Base-by-base conservation (phyloP, 1,140 invertebrate genomes). In the Papilio aristodemus region DNA sequence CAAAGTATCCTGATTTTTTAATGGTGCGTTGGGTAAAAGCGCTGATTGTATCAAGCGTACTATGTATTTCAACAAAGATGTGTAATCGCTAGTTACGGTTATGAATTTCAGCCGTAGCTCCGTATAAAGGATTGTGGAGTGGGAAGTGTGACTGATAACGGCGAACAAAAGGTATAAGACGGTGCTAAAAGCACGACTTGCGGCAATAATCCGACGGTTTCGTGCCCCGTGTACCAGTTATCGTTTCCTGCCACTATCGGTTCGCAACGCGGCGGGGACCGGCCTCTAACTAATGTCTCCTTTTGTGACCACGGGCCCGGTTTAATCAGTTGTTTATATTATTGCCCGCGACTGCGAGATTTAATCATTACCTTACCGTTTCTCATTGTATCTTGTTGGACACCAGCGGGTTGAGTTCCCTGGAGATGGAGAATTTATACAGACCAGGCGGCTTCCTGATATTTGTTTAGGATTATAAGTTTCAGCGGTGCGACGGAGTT, bases 271-370 rank as follows among this genome's bases (percentile, higher is more conserved):
- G 80, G 71, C 67, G 70, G 72, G 70, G 74, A 76, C 81, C 73
- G 75, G 77, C 68, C 77, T 78, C 80, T 87, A 86, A 84, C 84
- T 87, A 88, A 84, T 90, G 86, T 86, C 87, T 90, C 85, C 85
- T 87, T 86, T 90, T 88, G 86, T 88, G 79, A 83, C 79, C 80
- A 79, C 71, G 63, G 71, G 75, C 74, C 79, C 76, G 79, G 80
- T 84, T 85, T 90, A 85, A 88, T 88, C 84, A 85, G 84, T 88
- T 87, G 83, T 85, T 87, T 87, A 86, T 87, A 87, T 86, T 88
- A 90, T 86, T 87, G 83, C 78, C 75, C 73, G 78, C 71, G 80
- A 84, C 71, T 78, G 78, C 63, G 76, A 78, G 86, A 89, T 88
- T 83, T 87, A 86, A 87, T 86, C 83, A 75, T 81, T 76, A 62